Conservation (phyloP, 1,140 invertebrate genomes). For the Nephila pilipes region DNA sequence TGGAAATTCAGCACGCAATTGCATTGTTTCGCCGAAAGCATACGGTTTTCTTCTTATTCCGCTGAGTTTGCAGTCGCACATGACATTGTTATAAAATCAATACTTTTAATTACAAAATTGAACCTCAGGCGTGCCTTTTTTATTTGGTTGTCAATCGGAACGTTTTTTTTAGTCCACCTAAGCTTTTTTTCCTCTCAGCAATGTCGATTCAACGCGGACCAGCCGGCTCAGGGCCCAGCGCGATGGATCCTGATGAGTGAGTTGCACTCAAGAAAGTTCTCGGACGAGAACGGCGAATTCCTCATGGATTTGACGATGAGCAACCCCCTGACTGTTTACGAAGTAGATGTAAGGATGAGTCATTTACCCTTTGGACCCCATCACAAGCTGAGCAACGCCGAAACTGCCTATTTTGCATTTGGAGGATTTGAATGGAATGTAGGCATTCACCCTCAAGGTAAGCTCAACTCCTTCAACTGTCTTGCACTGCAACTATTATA, state of each 20-base stretch:
- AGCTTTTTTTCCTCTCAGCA: neutral
- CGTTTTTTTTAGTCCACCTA: neutral
- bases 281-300: slow-evolving; percentile 91
- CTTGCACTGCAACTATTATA: too few species aligned
- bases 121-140: neutral
- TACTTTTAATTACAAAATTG: too few species aligned
- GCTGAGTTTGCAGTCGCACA: too few species aligned
- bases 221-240: slow-evolving; percentile 84
- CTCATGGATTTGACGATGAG: slow-evolving; percentile 90
- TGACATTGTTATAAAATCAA: too few species aligned
- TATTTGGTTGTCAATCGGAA: neutral
- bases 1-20: too few species aligned
- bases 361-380: slow-evolving; percentile 80
- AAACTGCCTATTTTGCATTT: slow-evolving; percentile 88
- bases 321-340: slow-evolving; percentile 89
- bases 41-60: too few species aligned
- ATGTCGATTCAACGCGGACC: slow-evolving; percentile 86
- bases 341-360: slow-evolving; percentile 86
- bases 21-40: too few species aligned
- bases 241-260: slow-evolving; percentile 90
- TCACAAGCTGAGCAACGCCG: slow-evolving; percentile 82
- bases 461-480: too few species aligned
- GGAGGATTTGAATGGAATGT: slow-evolving; percentile 93
- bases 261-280: slow-evolving; percentile 88
- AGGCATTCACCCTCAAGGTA: slow-evolving; percentile 85